phyloP scores from a whole-genome alignment of 2,888 invertebrate genomes.

The Epiblema foenella region DNA sequence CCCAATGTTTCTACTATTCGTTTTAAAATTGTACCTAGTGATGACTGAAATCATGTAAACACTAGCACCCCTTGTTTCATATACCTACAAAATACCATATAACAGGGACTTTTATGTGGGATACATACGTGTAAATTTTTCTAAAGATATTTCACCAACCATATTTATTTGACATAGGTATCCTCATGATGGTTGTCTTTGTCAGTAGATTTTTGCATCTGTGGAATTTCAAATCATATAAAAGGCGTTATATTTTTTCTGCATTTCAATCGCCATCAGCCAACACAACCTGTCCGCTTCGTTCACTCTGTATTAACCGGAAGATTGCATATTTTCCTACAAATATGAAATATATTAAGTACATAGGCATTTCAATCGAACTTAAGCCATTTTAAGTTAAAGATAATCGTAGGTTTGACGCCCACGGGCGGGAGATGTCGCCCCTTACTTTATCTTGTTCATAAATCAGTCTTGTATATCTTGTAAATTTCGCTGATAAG shows the following conservation, averaged over 20 bases:
- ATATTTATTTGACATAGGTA: too few relatives aligned
- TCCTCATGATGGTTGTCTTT: too few relatives aligned
- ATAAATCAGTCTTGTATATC: constrained; percentile 71
- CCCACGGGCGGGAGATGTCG: constrained; percentile 56
- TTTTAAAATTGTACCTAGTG: too few relatives aligned
- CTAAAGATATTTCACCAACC: too few relatives aligned
- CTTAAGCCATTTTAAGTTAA: constrained; percentile 4
- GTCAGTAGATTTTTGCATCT: not conserved
- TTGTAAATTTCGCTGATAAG: constrained; percentile 65
- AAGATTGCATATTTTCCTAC: constrained; percentile 50
- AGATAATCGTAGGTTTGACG: constrained; percentile 54
- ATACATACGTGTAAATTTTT: too few relatives aligned
- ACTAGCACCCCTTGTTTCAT: not conserved
- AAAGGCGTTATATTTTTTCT: not conserved
- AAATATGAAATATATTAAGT: not conserved
- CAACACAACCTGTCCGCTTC: constrained; percentile 1
- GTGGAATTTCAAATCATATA: not conserved
- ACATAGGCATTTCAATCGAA: not conserved
- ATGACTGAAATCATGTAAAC: too few relatives aligned
- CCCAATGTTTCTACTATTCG: too few relatives aligned
- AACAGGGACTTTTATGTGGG: too few relatives aligned
- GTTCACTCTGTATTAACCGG: constrained; percentile 50
- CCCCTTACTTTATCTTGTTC: constrained; percentile 61
- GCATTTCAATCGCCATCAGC: not conserved
- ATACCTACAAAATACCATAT: not conserved